Base-by-base conservation (phyloP, 2,113 vertebrate genomes). In the Sakesphorus luctuosus region DNA sequence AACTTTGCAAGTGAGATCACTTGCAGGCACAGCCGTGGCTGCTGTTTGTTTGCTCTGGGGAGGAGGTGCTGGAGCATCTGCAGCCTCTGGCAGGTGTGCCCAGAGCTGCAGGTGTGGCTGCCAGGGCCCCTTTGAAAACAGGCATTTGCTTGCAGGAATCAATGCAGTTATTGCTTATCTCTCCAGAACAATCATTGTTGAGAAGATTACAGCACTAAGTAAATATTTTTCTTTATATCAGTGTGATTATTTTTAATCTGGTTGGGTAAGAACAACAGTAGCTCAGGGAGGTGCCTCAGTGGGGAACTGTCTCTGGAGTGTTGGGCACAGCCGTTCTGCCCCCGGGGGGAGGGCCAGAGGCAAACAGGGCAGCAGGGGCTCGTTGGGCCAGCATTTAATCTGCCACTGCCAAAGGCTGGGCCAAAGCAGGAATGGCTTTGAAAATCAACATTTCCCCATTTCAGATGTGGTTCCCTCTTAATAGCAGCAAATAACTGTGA, bases 21-120 rank as follows among this genome's bases (percentile, higher is more conserved):
- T 75, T 46, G 66, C 90, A 84, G 90, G 68, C 84, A 28, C 4
- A 62, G 92, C 12, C 0, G 19, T 38, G 62, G 90, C 85, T 88
- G 84, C 62, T 29, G 85, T 26, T 8, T 77, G 63, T 88, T 93
- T 61, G 71, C 65, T 49, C 26, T 65, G 63, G 20, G 46, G 79
- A 65, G 59, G 78, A 58, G 77, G 69, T 88, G 93, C 75, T 53
- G 21, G 18, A 94, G 89, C 76, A 94, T 80, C 87, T 85, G 91
- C 85, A 90, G 6, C 63, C 29, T 2, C 56, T 36, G 74, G 63
- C 91, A 87, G 83, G 87, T 89, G 92, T 65, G 75, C 80, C 4
- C 19, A 8, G 89, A 85, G 75, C 81, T 56, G 87, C 92, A 92
- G 71, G 82, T 90, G 71, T 13, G 20, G 24, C 11, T 78, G 44